Evolutionary conservation across 2,113 vertebrate species (phyloP).

Genomic region (Caranx melampygus): DNA sequence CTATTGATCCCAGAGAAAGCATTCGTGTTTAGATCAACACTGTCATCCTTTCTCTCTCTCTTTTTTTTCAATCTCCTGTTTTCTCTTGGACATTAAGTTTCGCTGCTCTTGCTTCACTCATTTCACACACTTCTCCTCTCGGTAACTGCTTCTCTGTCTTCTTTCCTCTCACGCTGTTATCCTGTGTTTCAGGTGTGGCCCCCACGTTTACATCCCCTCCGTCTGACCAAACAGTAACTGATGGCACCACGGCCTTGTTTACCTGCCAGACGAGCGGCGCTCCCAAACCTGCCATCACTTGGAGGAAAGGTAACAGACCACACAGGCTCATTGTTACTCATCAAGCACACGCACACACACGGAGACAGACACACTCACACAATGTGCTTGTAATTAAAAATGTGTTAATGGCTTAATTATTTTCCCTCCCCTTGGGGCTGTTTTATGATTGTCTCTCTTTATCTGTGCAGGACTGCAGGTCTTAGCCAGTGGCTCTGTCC

Average conservation of each 20-base stretch:
- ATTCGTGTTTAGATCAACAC: conserved; percentile 44
- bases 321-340: background rate
- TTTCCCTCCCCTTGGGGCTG: conserved; percentile 24
- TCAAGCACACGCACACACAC: background rate
- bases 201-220: conserved; percentile 86
- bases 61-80: conserved; percentile 11
- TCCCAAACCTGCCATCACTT: conserved; percentile 91
- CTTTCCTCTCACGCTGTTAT: conserved; percentile 9
- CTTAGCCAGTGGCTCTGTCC: conserved; percentile 92
- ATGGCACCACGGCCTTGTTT: conserved; percentile 87
- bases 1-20: conserved; percentile 46
- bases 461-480: conserved; percentile 83
- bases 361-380: background rate
- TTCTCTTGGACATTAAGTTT: background rate
- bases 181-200: conserved; percentile 85
- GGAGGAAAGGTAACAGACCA: conserved; percentile 89
- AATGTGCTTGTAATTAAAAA: conserved; percentile 41
- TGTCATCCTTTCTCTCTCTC: conserved; percentile 4
- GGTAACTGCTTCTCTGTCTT: background rate
- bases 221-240: conserved; percentile 88
- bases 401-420: conserved; percentile 15
- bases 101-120: background rate
- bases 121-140: background rate
- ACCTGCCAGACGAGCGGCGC: conserved; percentile 91
- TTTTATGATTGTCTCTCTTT: conserved; percentile 23